Evolutionary conservation across 2,888 invertebrate genomes (phyloP), one percentile per base, ranked within the genome.

Genomic region (Acholoe squamosa): DNA sequence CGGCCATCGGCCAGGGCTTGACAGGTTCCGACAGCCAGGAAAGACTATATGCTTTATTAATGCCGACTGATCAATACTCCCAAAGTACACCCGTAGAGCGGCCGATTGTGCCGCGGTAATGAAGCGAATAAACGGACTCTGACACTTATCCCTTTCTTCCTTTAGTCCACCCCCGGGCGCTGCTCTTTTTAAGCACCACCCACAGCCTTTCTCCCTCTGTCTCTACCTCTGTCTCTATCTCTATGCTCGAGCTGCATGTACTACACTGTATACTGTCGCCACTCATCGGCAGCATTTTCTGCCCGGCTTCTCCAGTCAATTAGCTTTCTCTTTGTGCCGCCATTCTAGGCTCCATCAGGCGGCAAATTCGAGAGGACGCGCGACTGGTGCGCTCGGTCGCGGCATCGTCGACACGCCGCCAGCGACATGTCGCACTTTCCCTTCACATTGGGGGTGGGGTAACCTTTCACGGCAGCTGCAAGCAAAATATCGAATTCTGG

Each of bases 1-100:
- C 54, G 19, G 19, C 86, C 52, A 54, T 31, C 54, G 54, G 28
- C 52, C 54, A 51, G 19, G 33, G 12, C 54, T 43, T 86, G 86
- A 86, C 86, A 86, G 86, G 52, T 86, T 86, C 86, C 86, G 86
- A 86, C 86, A 86, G 56, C 54, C 52, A 56, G 86, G 86, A 86
- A 52, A 86, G 86, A 86, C 86, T 86, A 86, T 86, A 86, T 86
- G 86, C 86, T 56, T 86, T 86, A 86, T 86, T 86, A 86, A 86
- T 86, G 86, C 86, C 12, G 16, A 5, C 28, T 54, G 86, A 56
- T 86, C 56, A 86, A 86, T 86, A 86, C 52, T 0, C 52, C 28
- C 52, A 54, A 86, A 54, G 52, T 54, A 28, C 14, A 25, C 86
- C 52, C 16, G 7, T 12, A 86, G 28, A 25, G 31, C n/a, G 28